These are phyloP conservation scores for Flexamia atlantica DNA, from an alignment of 2,888 invertebrate species.

Conservation along the genomic window DNA sequence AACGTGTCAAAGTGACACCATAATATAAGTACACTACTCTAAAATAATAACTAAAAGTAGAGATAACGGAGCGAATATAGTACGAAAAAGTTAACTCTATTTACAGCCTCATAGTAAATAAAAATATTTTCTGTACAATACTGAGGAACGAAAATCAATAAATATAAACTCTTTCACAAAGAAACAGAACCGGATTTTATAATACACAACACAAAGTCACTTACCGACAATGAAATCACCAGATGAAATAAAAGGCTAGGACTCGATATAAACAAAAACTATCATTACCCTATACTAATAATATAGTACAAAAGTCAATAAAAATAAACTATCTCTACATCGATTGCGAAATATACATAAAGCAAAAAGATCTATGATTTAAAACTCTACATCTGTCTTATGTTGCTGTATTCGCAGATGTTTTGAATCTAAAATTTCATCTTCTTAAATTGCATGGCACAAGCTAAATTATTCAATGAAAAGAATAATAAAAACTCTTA, in stretches of 20 bases:
- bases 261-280: conserved; percentile 33
- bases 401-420: neutral
- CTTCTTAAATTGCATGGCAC: too few species aligned
- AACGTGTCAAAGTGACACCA: conserved; percentile 39
- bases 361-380: neutral
- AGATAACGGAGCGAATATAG: conserved; percentile 36
- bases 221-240: conserved; percentile 23
- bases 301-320: conserved; percentile 40
- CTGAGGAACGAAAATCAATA: conserved; percentile 55
- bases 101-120: conserved; percentile 39
- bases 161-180: conserved; percentile 54
- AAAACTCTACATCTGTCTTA: neutral
- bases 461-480: too few species aligned
- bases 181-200: conserved; percentile 37
- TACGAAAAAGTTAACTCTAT: conserved; percentile 56
- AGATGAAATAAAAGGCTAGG: conserved; percentile 10
- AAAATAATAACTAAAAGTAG: conserved; percentile 40
- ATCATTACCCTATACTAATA: conserved; percentile 19
- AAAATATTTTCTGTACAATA: conserved; percentile 50
- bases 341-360: conserved; percentile 19
- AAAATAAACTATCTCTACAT: conserved; percentile 46
- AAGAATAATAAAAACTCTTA: too few species aligned
- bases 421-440: too few species aligned
- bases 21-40: conserved; percentile 55
- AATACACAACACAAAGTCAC: conserved; percentile 30